Percentiles rank a stretch among this genome's conserved stretches.
Evolutionary conservation across 2,888 invertebrate species (phyloP).

Genomic region (Aphodius sticticus): DNA sequence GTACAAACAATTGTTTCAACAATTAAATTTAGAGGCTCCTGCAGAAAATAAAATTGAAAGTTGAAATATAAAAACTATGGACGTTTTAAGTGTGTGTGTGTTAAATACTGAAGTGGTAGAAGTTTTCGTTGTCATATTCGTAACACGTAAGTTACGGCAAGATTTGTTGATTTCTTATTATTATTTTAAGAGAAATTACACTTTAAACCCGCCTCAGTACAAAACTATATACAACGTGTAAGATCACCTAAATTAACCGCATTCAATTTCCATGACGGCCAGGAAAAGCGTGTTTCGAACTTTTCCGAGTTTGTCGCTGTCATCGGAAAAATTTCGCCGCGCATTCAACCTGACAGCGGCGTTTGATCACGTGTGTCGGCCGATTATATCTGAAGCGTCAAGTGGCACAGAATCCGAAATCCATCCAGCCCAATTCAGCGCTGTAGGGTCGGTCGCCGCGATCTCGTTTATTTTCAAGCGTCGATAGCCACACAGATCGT

Average conservation of each 20-base stretch:
- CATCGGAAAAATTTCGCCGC: background rate
- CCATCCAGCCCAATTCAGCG: background rate
- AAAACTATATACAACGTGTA: too few relatives aligned
- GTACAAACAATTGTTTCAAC: too few relatives aligned
- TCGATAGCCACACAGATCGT: background rate
- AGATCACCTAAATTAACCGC: background rate
- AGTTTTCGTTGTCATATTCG: too few relatives aligned
- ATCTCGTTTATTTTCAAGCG: background rate
- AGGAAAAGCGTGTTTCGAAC: background rate
- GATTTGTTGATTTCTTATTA: too few relatives aligned
- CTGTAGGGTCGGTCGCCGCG: background rate
- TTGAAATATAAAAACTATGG: too few relatives aligned
- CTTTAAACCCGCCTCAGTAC: too few relatives aligned
- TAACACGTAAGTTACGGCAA: too few relatives aligned
- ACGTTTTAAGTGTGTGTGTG: too few relatives aligned
- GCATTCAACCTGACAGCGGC: background rate
- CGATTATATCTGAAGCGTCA: background rate
- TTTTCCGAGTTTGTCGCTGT: background rate
- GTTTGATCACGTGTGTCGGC: background rate
- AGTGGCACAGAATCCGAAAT: background rate
- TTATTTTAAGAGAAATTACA: too few relatives aligned
- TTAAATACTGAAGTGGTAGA: too few relatives aligned
- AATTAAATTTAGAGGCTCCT: too few relatives aligned
- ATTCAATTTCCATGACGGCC: background rate
- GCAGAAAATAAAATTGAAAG: too few relatives aligned